phyloP scores from a whole-genome alignment of 2,888 invertebrate species.

The Scaptomyza flava region DNA sequence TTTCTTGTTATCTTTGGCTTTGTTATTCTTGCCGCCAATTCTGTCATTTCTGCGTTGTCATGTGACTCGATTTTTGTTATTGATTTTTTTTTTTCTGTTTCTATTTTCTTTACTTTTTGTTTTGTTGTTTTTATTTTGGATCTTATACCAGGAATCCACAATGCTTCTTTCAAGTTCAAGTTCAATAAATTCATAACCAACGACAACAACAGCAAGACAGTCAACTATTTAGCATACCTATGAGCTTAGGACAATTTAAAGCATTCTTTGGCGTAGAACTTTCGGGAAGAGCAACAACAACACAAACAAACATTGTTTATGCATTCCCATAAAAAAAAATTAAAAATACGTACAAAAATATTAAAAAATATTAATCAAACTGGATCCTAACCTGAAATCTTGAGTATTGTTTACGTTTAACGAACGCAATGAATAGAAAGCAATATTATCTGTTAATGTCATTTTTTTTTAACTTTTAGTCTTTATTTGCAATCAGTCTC shows the following conservation, averaged over 20 bases:
- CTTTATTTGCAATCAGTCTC: too few relatives aligned
- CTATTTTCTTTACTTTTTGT: constrained; percentile 8
- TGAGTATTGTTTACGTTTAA: constrained; percentile 14
- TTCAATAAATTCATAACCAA: constrained; percentile 41
- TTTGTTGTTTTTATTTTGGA: constrained; percentile 31
- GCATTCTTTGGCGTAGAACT: constrained; percentile 45
- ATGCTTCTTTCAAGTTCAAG: constrained; percentile 71
- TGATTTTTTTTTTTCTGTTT: constrained; percentile 5
- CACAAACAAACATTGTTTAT: constrained; percentile 37
- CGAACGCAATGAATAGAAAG: not conserved
- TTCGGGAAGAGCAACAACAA: constrained; percentile 41
- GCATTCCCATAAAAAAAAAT: constrained; percentile 6
- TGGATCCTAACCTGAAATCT: not conserved
- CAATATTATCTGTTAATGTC: too few relatives aligned
- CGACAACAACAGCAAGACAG: constrained; percentile 7
- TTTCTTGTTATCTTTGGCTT: constrained; percentile 1
- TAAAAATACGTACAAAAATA: constrained; percentile 9
- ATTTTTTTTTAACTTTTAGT: too few relatives aligned
- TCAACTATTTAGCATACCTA: constrained; percentile 53
- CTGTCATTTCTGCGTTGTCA: constrained; percentile 46
- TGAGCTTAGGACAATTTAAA: constrained; percentile 36
- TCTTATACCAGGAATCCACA: constrained; percentile 61
- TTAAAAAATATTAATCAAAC: not conserved
- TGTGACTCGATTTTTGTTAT: constrained; percentile 30
- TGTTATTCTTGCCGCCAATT: constrained; percentile 21